Evolutionary conservation across 2,888 invertebrate genomes (phyloP).

Genomic region (Lithophane semibrunnea): DNA sequence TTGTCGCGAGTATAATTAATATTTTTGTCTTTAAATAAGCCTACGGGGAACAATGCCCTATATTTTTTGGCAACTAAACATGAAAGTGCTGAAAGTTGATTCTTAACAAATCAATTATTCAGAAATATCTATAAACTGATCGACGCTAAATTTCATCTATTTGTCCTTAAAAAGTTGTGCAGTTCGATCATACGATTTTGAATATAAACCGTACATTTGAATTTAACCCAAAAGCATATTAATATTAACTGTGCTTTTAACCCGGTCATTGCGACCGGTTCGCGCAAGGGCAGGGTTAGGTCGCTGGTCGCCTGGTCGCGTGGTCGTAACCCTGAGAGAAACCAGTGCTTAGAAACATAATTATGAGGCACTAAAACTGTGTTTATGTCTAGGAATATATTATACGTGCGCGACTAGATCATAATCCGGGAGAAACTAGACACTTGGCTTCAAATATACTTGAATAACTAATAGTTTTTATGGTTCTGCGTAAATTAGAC

Average conservation of each 20-base stretch:
- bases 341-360: conserved; percentile 24
- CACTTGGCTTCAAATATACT: neutral
- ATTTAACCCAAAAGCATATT: conserved; percentile 64
- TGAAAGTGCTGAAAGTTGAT: neutral
- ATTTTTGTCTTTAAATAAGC: neutral
- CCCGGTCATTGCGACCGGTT: conserved; percentile 63
- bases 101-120: neutral
- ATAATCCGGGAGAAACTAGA: conserved; percentile 49
- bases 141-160: no score
- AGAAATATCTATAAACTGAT: neutral
- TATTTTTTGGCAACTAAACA: neutral
- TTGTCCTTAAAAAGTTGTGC: neutral
- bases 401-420: conserved; percentile 20
- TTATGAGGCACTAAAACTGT: conserved; percentile 25
- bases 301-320: conserved; percentile 28
- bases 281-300: conserved; percentile 45
- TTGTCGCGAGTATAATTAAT: no score
- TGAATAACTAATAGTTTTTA: conserved; percentile 19
- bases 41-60: neutral
- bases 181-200: neutral
- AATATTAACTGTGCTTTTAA: conserved; percentile 56
- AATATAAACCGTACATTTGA: conserved; percentile 31
- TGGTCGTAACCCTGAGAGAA: conserved; percentile 55
- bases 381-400: conserved; percentile 37
- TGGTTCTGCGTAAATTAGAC: conserved; percentile 11